Base-by-base conservation (phyloP, 2,113 vertebrate genomes). In the Charadrius vociferus region DNA sequence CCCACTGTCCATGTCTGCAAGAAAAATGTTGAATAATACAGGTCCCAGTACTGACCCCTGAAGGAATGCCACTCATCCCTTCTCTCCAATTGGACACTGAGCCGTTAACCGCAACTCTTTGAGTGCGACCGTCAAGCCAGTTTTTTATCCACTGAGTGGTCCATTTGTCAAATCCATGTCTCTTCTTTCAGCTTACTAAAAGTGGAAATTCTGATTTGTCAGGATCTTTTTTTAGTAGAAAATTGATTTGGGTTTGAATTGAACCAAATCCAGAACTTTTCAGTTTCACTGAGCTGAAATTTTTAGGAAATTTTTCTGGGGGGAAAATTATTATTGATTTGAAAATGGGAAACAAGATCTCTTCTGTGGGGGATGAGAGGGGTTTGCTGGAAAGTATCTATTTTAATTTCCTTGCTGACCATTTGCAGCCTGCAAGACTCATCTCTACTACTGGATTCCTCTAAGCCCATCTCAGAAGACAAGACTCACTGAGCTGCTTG, bases 341-440 rank as follows among this genome's bases (percentile, higher is more conserved):
- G 13, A 52, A 92, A 83, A 59, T 27, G 3, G 13, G 24, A 88
- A 92, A 37, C 16, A 59, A 52, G 13, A 26, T 43, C 3, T 50
- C 14, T 34, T 80, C 14, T 68, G 61, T 68, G 4, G 7, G 3
- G 3, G 3, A 59, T 43, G 3, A 45, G 0, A 6, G 3, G 2
- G 0, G 26, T 90, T 63, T 88, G 2, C 26, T 75, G 27, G 39
- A 85, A 90, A 85, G 6, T 1, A 34, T 73, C 70, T 59, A 49
- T 81, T 84, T 77, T 71, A 1, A 59, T 63, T 78, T 65, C 26
- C 12, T 75, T 90, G 8, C 8, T 90, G 77, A 59, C 10, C 3
- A 8, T 63, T 67, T 75, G 3, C 8, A n/a, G 26, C 47, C 52
- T 85, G 13, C 5, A 80, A 80, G n/a, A 34, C 12, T 75, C 10